Evolutionary conservation across 1,140 invertebrate genomes (phyloP), one percentile per base, ranked within the genome.

Genomic region (Euwallacea fornicatus): DNA sequence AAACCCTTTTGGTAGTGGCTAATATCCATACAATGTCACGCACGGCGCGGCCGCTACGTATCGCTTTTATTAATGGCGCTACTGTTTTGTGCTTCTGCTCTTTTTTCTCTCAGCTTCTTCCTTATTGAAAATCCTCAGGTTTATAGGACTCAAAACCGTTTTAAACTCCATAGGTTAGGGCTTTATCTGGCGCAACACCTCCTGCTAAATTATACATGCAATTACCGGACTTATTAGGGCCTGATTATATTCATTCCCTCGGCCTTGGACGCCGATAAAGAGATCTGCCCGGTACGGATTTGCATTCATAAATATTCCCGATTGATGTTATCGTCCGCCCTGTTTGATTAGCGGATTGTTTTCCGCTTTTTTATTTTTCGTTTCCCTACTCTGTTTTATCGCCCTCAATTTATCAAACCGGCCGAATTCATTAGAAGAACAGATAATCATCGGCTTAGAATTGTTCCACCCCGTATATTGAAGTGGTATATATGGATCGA

Each of bases 1-100:
- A 66, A 71, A 60, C 69, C 69, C 69, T 71, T 71, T 71, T 71
- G 69, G 69, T 66, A 46, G 69, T 66, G 63, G 69, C 66, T 77
- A 77, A 77, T 77, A 77, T 77, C 76, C 76, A 77, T 77, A 77
- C 74, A 77, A 77, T 77, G 76, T 77, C 76, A 77, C 76, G 76
- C 76, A 77, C 70, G 55, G 60, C 50, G 68, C 62, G 44, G 72
- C 60, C 63, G 74, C 72, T 74, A 66, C 72, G 67, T 72, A 77
- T 77, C 74, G 72, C 74, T 77, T 58, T 50, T 76, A 77, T 75
- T 77, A 77, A 77, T 77, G 76, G 72, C 69, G 66, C 15, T 41
- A 43, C 46, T 44, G 59, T 63, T 63, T 69, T 60, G 46, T 50
- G 46, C 46, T 50, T 60, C 42, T 60, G 8, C 41, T 41, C 58